Percentiles rank a stretch among this genome's conserved stretches.
These are phyloP conservation scores for Macrotis lagotis DNA, from an alignment of 2,113 vertebrate species.

Conservation along the genomic window DNA sequence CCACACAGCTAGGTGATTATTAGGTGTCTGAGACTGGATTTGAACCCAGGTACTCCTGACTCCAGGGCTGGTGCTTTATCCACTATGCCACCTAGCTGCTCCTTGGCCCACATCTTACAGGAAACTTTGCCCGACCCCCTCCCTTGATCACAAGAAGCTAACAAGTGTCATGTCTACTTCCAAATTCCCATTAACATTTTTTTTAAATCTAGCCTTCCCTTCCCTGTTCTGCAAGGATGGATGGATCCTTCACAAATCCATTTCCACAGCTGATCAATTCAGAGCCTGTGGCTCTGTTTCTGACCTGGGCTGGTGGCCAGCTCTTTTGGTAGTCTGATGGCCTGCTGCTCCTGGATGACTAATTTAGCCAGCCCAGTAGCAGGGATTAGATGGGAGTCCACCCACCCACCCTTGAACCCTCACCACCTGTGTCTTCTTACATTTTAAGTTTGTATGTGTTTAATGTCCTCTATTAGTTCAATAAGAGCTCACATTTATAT, in stretches of 20 bases:
- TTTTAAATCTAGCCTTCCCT: not conserved
- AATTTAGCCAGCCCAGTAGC: not conserved
- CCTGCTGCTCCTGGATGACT: not conserved
- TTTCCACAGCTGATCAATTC: not conserved
- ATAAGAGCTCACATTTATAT: too few species aligned
- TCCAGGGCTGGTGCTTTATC: too few species aligned
- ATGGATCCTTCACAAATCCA: not conserved
- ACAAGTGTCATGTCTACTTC: not conserved
- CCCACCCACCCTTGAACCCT: not conserved
- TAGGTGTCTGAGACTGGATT: too few species aligned
- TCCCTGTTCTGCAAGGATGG: not conserved
- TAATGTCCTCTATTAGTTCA: too few species aligned
- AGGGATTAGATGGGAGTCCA: not conserved
- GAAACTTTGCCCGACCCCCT: not conserved
- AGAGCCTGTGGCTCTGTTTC: not conserved
- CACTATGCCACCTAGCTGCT: too few species aligned
- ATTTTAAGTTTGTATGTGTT: too few species aligned
- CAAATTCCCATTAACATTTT: not conserved
- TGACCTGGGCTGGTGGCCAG: not conserved
- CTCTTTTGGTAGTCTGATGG: not conserved
- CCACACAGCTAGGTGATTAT: too few species aligned
- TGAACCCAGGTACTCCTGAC: too few species aligned
- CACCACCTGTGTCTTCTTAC: too few species aligned
- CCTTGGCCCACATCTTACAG: not conserved
- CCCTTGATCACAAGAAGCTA: not conserved